Evolutionary conservation across 2,113 vertebrate genomes (phyloP).

Genomic region (Axis porcinus): DNA sequence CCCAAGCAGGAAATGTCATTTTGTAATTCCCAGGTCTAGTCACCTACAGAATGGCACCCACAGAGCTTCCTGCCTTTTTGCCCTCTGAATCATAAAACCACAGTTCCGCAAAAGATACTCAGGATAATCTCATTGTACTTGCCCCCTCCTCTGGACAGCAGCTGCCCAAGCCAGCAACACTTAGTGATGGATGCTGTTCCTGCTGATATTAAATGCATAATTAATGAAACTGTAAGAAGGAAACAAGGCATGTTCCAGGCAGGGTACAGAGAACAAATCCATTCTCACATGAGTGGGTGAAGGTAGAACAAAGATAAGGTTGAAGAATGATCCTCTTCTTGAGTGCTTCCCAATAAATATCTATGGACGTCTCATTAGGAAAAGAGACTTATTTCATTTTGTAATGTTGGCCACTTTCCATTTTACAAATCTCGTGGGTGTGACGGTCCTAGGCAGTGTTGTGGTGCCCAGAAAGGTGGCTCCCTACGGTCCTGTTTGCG

Average conservation of each 20-base stretch:
- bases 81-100: constrained; percentile 31
- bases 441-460: background rate
- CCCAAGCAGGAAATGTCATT: background rate
- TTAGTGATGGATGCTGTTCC: constrained; percentile 36
- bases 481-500: background rate
- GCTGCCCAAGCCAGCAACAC: background rate
- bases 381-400: constrained; percentile 5
- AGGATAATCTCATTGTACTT: background rate
- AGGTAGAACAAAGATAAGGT: constrained; percentile 27
- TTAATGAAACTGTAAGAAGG: constrained; percentile 41
- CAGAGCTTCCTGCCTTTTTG: constrained; percentile 5
- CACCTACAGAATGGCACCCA: background rate
- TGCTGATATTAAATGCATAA: constrained; percentile 63
- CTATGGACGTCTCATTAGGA: constrained; percentile 13
- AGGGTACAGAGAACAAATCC: constrained; percentile 52
- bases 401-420: background rate
- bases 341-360: background rate
- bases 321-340: constrained; percentile 39
- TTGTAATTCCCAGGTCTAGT: background rate
- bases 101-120: background rate
- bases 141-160: constrained; percentile 1
- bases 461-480: background rate
- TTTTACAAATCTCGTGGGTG: background rate
- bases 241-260: constrained; percentile 44
- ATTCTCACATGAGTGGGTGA: background rate